Evolutionary conservation across 2,113 vertebrate species (phyloP), one percentile per base, ranked within the genome.

Genomic region (Nibea albiflora): DNA sequence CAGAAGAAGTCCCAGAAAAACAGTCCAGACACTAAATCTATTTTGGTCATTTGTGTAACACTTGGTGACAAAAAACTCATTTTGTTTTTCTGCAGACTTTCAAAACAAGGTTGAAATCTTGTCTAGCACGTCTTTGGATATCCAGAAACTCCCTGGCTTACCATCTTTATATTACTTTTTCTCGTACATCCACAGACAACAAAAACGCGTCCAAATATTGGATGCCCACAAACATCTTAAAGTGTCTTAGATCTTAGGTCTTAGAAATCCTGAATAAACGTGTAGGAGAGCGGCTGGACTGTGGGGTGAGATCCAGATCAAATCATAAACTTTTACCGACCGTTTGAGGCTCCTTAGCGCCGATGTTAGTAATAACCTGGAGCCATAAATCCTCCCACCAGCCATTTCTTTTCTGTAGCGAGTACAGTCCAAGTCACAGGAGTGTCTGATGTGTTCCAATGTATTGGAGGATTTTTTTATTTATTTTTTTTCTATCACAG

Each of bases 381-480:
- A 64, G 26, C 44, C 28, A 8, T 79, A 28, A 57, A 72, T 73
- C 67, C 81, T 72, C 64, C 76, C 53, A 80, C 47, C 15, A 60
- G 54, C 15, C 3, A 8, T 39, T 28, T 57, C 67, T 67, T 53
- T 50, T 20, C 60, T 47, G 17, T 12, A 77, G 65, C 44, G 1
- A 64, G 6, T 6, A 19, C 26, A 46, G 75, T 64, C 57, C 54
- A 75, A 78, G 76, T 20, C 60, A 60, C 64, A 66, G 62, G 17
- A 70, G 69, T 57, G 82, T 80, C 86, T 84, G 74, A 81, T 81
- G 35, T 39, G 35, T 39, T 39, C 35, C 35, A 39, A 39, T 39
- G 65, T 67, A 56, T 15, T 76, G 73, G 22, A 89, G 71, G 53
- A 14, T 46, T 72, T 72, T 74, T 62, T 56, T 71, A 39, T 39